Conservation (phyloP, 1,140 invertebrate species). For the Drosophila orena region DNA sequence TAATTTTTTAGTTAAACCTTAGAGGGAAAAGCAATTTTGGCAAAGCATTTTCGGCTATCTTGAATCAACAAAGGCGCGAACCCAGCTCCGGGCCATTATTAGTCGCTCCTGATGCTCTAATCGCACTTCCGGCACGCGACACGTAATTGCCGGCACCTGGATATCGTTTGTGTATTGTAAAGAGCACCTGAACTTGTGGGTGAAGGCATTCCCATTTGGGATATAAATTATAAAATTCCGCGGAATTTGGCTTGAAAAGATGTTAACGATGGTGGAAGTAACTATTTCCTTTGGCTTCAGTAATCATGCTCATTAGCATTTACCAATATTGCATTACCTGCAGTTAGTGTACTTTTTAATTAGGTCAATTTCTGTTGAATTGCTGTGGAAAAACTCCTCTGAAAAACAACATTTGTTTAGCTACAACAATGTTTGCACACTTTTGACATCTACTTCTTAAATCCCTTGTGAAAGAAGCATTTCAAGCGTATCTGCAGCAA, state of each 20-base stretch:
- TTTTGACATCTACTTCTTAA: neutral
- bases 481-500: neutral
- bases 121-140: slow-evolving; percentile 54
- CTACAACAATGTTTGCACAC: neutral
- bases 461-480: slow-evolving; percentile 2
- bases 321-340: neutral
- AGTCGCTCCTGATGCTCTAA: slow-evolving; percentile 48
- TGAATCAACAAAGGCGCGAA: slow-evolving; percentile 46
- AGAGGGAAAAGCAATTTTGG: slow-evolving; percentile 49
- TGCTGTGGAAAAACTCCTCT: too few relatives aligned
- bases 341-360: too few relatives aligned
- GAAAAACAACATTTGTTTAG: neutral
- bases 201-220: neutral
- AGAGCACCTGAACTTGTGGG: slow-evolving; percentile 2
- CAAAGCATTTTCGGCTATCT: slow-evolving; percentile 38
- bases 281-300: neutral
- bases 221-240: neutral
- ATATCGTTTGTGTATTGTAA: slow-evolving; percentile 9
- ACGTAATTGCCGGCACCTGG: slow-evolving; percentile 42
- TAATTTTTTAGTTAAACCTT: slow-evolving; percentile 66
- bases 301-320: too few relatives aligned
- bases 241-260: neutral
- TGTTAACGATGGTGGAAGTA: neutral
- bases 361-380: too few relatives aligned
- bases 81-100: slow-evolving; percentile 35